These are phyloP conservation scores for Diploptera punctata DNA, from an alignment of 2,888 invertebrate species.

Conservation along the genomic window DNA sequence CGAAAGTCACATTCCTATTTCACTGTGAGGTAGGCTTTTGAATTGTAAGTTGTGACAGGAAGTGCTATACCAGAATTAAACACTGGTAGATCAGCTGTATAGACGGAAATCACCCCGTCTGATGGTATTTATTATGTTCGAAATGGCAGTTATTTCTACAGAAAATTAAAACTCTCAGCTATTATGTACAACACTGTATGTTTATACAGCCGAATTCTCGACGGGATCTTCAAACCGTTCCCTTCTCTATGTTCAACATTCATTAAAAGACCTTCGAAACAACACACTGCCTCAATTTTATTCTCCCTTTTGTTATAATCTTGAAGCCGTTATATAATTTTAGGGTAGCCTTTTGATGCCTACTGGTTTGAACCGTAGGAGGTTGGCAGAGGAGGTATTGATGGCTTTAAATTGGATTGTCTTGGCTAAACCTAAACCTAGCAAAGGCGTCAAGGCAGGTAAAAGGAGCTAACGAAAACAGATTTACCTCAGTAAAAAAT, in stretches of 20 bases:
- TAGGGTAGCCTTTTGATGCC: not conserved
- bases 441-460: not conserved
- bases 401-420: constrained; percentile 16
- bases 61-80: too few relatives aligned
- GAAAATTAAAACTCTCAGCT: constrained; percentile 2
- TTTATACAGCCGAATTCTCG: not conserved
- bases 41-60: too few relatives aligned
- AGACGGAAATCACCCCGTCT: not conserved
- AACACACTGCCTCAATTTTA: not conserved
- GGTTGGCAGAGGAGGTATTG: constrained; percentile 12
- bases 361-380: constrained; percentile 1
- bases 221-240: not conserved
- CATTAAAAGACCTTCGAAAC: constrained; percentile 2
- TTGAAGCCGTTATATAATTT: not conserved
- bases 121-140: constrained; percentile 20
- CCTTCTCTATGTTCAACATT: not conserved
- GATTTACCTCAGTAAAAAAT: not conserved
- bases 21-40: too few relatives aligned
- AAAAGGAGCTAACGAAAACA: not conserved
- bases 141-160: constrained; percentile 22
- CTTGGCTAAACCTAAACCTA: not conserved
- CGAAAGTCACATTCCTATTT: too few relatives aligned
- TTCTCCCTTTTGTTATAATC: not conserved
- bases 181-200: constrained; percentile 19
- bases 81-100: not conserved